phyloP scores from a whole-genome alignment of 2,113 vertebrate genomes.

The Austrofundulus limnaeus region DNA sequence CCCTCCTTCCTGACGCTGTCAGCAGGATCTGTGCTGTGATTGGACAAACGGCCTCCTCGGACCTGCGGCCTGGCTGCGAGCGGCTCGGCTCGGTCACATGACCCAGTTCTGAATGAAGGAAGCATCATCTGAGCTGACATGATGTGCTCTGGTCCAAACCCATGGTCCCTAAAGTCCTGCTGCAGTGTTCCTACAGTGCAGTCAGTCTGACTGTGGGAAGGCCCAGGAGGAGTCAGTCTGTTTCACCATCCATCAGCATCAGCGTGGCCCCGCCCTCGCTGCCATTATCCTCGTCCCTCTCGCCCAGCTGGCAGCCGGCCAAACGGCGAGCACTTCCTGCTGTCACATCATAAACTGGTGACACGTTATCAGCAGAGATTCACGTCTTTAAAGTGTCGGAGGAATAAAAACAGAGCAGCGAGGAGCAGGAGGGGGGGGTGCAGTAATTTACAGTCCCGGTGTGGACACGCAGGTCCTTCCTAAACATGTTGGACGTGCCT shows the following conservation, averaged over 20 bases:
- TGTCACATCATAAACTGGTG: constrained; percentile 23
- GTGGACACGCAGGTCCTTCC: constrained; percentile 38
- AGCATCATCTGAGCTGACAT: constrained; percentile 43
- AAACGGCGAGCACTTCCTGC: constrained; percentile 38
- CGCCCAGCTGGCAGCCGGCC: constrained; percentile 45
- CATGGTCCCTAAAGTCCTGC: not conserved
- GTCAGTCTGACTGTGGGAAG: constrained; percentile 43
- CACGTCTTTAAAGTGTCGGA: constrained; percentile 46
- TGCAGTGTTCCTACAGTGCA: constrained; percentile 35
- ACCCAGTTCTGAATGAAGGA: constrained; percentile 10
- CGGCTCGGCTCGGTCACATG: constrained; percentile 24
- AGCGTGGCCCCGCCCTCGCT: constrained; percentile 38
- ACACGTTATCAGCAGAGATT: constrained; percentile 8
- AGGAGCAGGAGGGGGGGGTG: not conserved
- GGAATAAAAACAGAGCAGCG: constrained; percentile 1
- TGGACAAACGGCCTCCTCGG: not conserved
- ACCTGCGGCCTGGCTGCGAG: constrained; percentile 1
- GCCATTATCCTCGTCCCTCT: constrained; percentile 30
- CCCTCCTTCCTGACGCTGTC: not conserved
- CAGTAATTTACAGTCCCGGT: constrained; percentile 44
- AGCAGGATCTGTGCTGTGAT: not conserved
- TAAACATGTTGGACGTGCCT: constrained; percentile 63
- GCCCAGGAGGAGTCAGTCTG: constrained; percentile 15
- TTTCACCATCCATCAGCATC: constrained; percentile 52
- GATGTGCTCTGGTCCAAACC: constrained; percentile 33